phyloP scores from a whole-genome alignment of 2,888 invertebrate genomes.

The Caenorhabditis sp. region DNA sequence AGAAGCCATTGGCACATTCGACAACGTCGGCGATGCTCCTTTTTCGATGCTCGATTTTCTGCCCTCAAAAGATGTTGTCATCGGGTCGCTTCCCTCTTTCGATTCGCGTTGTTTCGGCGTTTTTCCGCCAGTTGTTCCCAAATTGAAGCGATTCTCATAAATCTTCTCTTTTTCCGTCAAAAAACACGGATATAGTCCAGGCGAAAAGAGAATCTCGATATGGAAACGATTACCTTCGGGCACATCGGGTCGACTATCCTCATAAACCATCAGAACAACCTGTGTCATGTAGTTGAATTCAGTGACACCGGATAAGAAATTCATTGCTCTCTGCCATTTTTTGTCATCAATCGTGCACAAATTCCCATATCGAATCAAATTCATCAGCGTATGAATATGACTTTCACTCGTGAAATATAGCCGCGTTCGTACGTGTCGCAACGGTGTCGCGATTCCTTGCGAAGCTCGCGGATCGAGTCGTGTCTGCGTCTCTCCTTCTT shows the following conservation, averaged over 20 bases:
- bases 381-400: constrained; percentile 96
- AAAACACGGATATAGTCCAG: constrained; percentile 77
- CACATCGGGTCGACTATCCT: constrained; percentile 89
- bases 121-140: not conserved
- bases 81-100: constrained; percentile 11
- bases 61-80: constrained; percentile 19
- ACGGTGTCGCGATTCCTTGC: constrained; percentile 93
- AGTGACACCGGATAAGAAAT: constrained; percentile 94
- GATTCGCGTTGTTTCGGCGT: constrained; percentile 18
- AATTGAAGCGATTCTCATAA: constrained; percentile 82
- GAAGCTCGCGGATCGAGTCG: constrained; percentile 85
- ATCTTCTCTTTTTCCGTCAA: constrained; percentile 68
- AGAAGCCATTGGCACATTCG: constrained; percentile 10
- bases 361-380: constrained; percentile 80
- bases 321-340: constrained; percentile 98
- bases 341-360: constrained; percentile 80
- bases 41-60: constrained; percentile 22
- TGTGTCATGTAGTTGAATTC: constrained; percentile 99
- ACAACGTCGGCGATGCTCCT: constrained; percentile 16
- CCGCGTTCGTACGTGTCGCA: constrained; percentile 95
- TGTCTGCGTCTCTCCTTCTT: constrained; percentile 91
- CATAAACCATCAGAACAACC: constrained; percentile 99
- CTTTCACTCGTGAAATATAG: constrained; percentile 99
- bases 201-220: constrained; percentile 97
- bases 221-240: constrained; percentile 80